Base-by-base conservation (phyloP, 1,140 invertebrate genomes). In the Cherax destructor region DNA sequence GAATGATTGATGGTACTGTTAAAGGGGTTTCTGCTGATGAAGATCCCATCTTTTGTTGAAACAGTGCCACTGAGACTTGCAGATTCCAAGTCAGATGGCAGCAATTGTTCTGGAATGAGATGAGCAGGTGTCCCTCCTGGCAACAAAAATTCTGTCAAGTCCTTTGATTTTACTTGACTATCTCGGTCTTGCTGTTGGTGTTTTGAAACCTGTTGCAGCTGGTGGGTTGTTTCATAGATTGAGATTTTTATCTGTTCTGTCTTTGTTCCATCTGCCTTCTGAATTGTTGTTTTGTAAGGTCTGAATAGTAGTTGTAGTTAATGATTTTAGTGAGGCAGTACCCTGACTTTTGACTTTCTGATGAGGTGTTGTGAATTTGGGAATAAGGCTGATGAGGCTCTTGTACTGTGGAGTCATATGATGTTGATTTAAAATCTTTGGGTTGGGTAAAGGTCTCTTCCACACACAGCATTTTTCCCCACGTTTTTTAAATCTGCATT, bases 381-480 rank as follows among this genome's bases (percentile, higher is more conserved):
- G 4, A 91, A 72, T 56, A 91, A 52, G 21, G 89, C 83, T 65
- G 77, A 50, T n/a, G 89, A 77, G 47, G 83, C 24, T 91, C 83
- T 47, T 91, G 89, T 18, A 91, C 59, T 11, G 89, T 61, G 77
- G 89, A 80, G 81, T 65, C 30, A 79, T 16, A 52, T 79, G 77
- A 69, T 91, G 89, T 9, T 80, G 49, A 49, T 47, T 79, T 4
- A 91, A n/a, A 56, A 61, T 76, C 52, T 78, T 50, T 41, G 30
- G 89, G 76, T 49, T 91, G n/a, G n/a, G 83, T 5, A 18, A 91
- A 91, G 4, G 4, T 91, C 89, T 21, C 59, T 50, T 11, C 83
- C 56, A 85, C 89, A 91, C 30, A 91, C 81, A 5, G 83, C 83
- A 80, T 83, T 86, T 18, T 21, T 72, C 89, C 89, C 89, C 89